Evolutionary conservation across 2,113 vertebrate genomes (phyloP).

Genomic region (Tetrao urogallus): DNA sequence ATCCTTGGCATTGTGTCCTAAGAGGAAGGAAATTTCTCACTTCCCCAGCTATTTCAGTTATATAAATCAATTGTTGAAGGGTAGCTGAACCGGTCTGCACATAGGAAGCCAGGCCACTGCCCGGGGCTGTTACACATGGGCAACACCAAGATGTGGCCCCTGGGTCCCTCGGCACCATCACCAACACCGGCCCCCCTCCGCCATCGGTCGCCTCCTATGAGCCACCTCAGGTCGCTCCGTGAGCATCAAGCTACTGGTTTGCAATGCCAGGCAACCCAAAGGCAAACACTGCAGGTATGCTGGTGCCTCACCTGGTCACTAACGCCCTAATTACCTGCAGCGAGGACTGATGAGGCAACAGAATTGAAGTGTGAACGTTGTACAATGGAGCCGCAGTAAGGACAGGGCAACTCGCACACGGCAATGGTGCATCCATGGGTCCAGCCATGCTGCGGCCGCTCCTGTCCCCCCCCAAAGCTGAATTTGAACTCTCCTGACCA

Average conservation of each 20-base stretch:
- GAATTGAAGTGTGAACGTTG: neutral
- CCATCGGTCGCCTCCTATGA: too few species aligned
- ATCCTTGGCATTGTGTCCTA: slow-evolving; percentile 68
- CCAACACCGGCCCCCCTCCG: neutral
- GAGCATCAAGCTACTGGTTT: neutral
- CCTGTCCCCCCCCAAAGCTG: neutral
- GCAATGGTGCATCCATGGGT: neutral
- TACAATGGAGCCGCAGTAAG: neutral
- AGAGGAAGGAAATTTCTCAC: slow-evolving; percentile 80
- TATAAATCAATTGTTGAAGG: slow-evolving; percentile 67
- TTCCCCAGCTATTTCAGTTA: slow-evolving; percentile 77
- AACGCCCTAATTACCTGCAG: neutral
- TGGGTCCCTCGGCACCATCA: neutral
- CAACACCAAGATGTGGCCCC: neutral
- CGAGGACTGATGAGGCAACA: neutral
- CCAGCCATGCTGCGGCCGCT: neutral
- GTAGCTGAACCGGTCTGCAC: neutral
- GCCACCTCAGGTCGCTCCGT: neutral
- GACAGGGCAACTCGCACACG: neutral
- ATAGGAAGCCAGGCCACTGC: too few species aligned
- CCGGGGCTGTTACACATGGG: neutral
- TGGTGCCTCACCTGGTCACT: neutral
- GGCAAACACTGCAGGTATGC: neutral
- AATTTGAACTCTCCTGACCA: neutral
- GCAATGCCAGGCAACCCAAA: neutral